These are phyloP conservation scores for Passer domesticus DNA, from an alignment of 2,113 vertebrate species.

Conservation along the genomic window DNA sequence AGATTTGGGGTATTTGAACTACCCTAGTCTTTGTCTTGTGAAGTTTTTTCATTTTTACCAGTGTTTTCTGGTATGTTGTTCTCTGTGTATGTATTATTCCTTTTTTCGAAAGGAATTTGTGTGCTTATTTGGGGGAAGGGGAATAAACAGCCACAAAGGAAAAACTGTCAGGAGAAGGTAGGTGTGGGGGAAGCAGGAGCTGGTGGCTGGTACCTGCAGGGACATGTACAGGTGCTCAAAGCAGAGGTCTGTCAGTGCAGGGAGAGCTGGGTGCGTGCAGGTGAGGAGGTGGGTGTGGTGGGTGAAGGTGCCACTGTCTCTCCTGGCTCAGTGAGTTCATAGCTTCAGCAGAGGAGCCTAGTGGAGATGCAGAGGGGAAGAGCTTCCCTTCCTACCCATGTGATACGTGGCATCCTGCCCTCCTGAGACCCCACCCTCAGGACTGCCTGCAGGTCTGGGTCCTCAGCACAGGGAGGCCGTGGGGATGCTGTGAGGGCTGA, in stretches of 20 bases:
- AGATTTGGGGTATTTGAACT: not conserved
- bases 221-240: not conserved
- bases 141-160: not conserved
- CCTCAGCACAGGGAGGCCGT: not conserved
- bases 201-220: not conserved
- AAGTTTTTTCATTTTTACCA: not conserved
- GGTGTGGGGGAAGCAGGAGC: not conserved
- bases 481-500: not conserved
- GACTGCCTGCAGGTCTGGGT: not conserved
- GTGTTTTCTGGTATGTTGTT: not conserved
- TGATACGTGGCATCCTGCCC: too few relatives aligned
- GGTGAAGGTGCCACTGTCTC: not conserved
- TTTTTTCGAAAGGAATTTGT: not conserved
- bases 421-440: not conserved
- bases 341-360: not conserved
- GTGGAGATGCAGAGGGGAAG: not conserved
- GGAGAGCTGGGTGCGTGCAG: not conserved
- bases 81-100: not conserved
- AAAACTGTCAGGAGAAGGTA: not conserved
- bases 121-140: not conserved
- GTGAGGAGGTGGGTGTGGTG: not conserved
- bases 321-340: not conserved
- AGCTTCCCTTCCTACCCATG: not conserved
- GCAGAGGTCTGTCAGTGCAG: not conserved
- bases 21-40: not conserved